Evolutionary conservation across 2,888 invertebrate genomes (phyloP).

Genomic region (Caenorhabditis sp.): DNA sequence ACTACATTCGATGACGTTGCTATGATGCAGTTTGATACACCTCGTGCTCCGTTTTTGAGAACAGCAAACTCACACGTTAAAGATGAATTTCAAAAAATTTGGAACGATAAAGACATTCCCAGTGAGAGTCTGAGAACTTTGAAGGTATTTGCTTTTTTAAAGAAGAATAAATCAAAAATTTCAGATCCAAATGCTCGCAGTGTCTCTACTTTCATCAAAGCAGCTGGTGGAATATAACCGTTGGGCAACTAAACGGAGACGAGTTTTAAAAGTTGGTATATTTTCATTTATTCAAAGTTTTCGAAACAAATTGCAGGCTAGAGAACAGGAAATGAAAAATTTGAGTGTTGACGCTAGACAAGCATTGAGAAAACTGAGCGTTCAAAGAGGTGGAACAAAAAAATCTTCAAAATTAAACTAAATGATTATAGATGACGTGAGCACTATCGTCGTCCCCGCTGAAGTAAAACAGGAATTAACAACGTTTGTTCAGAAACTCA

Average conservation of each 20-base stretch:
- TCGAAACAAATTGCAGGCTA: slow-evolving; percentile 48
- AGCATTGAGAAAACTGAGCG: slow-evolving; percentile 67
- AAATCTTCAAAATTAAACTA: neutral
- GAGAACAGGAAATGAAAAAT: slow-evolving; percentile 72
- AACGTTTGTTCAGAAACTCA: slow-evolving; percentile 64
- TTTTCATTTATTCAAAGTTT: neutral
- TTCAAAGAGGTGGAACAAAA: slow-evolving; percentile 40
- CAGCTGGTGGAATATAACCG: slow-evolving; percentile 77
- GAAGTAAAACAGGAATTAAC: slow-evolving; percentile 61
- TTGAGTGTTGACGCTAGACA: slow-evolving; percentile 68
- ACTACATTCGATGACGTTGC: slow-evolving; percentile 72
- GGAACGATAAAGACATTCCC: slow-evolving; percentile 79
- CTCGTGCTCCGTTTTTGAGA: slow-evolving; percentile 75
- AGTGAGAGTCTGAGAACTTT: slow-evolving; percentile 76
- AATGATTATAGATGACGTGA: slow-evolving; percentile 44
- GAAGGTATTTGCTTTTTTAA: slow-evolving; percentile 63
- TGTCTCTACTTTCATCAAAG: slow-evolving; percentile 75
- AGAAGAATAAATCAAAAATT: neutral
- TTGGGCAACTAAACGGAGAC: slow-evolving; percentile 77
- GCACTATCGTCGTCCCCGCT: slow-evolving; percentile 47
- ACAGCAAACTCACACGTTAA: slow-evolving; percentile 72
- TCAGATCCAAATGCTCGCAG: slow-evolving; percentile 80
- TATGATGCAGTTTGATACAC: slow-evolving; percentile 72
- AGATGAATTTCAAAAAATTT: slow-evolving; percentile 73
- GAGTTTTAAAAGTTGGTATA: slow-evolving; percentile 66